A percentile compares a stretch with the other conserved stretches of the same genome.
Evolutionary conservation across 1,140 invertebrate species (phyloP).

Genomic region (Notospermus geniculatus): DNA sequence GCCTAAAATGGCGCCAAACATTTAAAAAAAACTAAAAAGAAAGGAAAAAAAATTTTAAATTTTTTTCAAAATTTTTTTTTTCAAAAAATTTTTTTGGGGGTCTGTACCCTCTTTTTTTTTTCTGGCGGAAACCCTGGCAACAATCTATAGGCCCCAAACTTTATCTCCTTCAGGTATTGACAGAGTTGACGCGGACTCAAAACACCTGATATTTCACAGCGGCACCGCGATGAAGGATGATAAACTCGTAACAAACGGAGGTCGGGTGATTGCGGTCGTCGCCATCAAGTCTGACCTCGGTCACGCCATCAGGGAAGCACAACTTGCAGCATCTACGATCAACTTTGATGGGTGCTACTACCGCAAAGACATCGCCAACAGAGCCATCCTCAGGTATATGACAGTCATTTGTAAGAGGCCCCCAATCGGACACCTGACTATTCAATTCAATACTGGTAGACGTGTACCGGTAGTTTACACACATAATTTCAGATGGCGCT

Average conservation of each 20-base stretch:
- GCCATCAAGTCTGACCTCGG: conserved; percentile 67
- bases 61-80: too few species aligned
- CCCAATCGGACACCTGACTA: neutral
- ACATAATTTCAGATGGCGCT: too few species aligned
- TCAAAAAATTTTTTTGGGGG: too few species aligned
- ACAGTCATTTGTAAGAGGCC: neutral
- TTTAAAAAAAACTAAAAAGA: too few species aligned
- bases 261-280: conserved; percentile 83
- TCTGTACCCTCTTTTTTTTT: too few species aligned
- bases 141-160: too few species aligned
- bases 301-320: conserved; percentile 64
- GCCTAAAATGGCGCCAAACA: too few species aligned
- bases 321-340: conserved; percentile 66
- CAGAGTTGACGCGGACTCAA: conserved; percentile 36
- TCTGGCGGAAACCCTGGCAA: too few species aligned
- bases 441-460: neutral
- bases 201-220: conserved; percentile 59
- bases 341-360: conserved; percentile 81
- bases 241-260: conserved; percentile 79
- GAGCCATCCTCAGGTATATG: conserved; percentile 75
- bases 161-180: conserved; percentile 57
- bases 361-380: conserved; percentile 85
- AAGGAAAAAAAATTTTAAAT: too few species aligned
- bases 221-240: conserved; percentile 55
- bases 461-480: neutral